Conservation (phyloP, 2,797 vertebrate genomes). For the Echeneis naucrates region DNA sequence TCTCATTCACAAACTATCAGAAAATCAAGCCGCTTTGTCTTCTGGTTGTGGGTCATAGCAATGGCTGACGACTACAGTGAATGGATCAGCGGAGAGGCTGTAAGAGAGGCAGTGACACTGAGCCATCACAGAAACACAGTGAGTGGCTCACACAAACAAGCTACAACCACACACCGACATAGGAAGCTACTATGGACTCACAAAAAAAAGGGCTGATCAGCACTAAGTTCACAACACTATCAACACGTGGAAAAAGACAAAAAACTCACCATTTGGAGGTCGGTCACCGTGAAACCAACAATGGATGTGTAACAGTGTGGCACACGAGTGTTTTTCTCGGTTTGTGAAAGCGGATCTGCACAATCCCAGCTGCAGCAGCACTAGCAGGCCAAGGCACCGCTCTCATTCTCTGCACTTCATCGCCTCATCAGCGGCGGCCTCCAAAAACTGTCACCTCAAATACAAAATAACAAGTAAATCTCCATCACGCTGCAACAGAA, state of each 20-base stretch:
- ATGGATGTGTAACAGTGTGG: slow-evolving; percentile 69
- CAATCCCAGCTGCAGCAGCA: slow-evolving; percentile 83
- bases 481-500: slow-evolving; percentile 67
- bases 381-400: slow-evolving; percentile 84
- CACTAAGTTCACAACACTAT: slow-evolving; percentile 66
- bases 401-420: slow-evolving; percentile 86
- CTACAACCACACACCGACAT: slow-evolving; percentile 74
- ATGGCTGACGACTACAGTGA: slow-evolving; percentile 54
- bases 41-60: slow-evolving; percentile 56
- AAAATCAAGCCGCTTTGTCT: slow-evolving; percentile 58
- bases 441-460: slow-evolving; percentile 74
- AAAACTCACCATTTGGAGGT: slow-evolving; percentile 87
- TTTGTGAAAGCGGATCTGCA: slow-evolving; percentile 84
- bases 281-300: slow-evolving; percentile 81
- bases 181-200: slow-evolving; percentile 75
- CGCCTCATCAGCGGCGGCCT: slow-evolving; percentile 82
- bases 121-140: slow-evolving; percentile 70
- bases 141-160: slow-evolving; percentile 74
- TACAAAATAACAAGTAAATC: slow-evolving; percentile 67
- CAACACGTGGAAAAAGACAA: slow-evolving; percentile 65
- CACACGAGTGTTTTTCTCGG: slow-evolving; percentile 80
- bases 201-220: slow-evolving; percentile 49
- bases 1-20: slow-evolving; percentile 58
- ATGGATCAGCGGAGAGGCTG: slow-evolving; percentile 57
- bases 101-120: slow-evolving; percentile 76